Evolutionary conservation across 2,113 vertebrate species (phyloP).

Genomic region (Chamaea fasciata): DNA sequence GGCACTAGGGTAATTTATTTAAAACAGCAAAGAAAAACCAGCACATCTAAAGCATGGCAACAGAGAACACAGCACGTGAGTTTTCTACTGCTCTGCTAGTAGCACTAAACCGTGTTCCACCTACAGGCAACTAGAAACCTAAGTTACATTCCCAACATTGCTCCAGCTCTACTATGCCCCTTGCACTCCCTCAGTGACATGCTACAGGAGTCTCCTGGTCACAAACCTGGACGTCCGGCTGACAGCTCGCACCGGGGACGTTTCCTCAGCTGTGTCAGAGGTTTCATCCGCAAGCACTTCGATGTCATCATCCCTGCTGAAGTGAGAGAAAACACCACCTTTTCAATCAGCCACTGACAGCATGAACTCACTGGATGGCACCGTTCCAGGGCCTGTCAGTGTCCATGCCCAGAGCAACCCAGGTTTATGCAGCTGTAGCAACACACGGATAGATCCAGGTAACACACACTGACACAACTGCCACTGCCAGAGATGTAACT

Average conservation of each 20-base stretch:
- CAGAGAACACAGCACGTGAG: not conserved
- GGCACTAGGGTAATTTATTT: not conserved
- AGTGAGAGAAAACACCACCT: not conserved
- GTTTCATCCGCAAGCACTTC: conserved; percentile 90
- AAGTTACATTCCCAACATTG: not conserved
- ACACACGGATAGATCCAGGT: not conserved
- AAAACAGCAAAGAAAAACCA: not conserved
- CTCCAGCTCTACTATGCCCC: not conserved
- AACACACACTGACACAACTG: not conserved
- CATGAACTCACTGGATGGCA: not conserved
- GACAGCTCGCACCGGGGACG: conserved; percentile 73
- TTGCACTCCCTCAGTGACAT: not conserved
- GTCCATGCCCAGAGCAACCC: not conserved
- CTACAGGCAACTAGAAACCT: not conserved
- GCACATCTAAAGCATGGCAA: not conserved
- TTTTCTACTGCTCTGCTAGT: not conserved
- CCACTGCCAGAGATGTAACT: not conserved
- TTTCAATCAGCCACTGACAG: not conserved
- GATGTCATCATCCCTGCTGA: conserved; percentile 92
- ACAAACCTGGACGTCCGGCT: conserved; percentile 81
- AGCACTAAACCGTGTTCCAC: not conserved
- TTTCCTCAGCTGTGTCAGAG: conserved; percentile 81
- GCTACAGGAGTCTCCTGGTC: not conserved
- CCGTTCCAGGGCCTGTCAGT: not conserved
- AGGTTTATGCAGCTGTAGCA: not conserved